Evolutionary conservation across 2,113 vertebrate genomes (phyloP), one percentile per base, ranked within the genome.

Genomic region (Sinocyclocheilus maitianheensis): DNA sequence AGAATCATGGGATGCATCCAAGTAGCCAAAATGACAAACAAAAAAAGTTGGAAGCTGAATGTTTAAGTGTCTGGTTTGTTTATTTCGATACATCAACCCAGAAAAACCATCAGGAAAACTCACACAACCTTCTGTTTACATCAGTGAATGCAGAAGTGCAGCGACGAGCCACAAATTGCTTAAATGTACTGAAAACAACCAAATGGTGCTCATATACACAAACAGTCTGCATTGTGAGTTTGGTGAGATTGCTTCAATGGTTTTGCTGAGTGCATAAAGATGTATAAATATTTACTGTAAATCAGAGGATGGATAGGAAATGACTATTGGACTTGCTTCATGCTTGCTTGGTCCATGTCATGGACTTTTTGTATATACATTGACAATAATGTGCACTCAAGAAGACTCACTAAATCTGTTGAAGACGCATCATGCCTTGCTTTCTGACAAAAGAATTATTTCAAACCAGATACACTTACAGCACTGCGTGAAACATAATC

Each of bases 231-330:
- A 60, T 58, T 43, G 20, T 71, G 40, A n/a, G 24, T 55, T 78
- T 37, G 46, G 60, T 51, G 63, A 80, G 51, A 80, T 24, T 22
- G 37, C 48, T 71, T 71, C 77, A 20, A 48, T 43, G 77, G 30
- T 6, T 78, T 71, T 85, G 20, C 40, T 46, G 22, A 85, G 74
- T 77, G 10, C 62, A 62, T 69, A 80, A 13, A 60, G 24, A 72
- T 13, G 30, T 30, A 72, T 80, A 80, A 72, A 79, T 72, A 85
- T 74, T 85, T 85, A 60, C 34, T 71, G 63, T 26, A 85, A 69
- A 55, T 80, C 12, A 58, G 20, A 85, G 5, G 76, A 80, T 43
- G 16, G n/a, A 58, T 80, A 5, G 12, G 34, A 69, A 80, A 24
- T 26, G 63, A 43, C 63, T 67, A 6, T 77, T 22, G 20, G 48